Conservation (phyloP, 2,113 vertebrate genomes). For the Psammodynastes pulverulentus region DNA sequence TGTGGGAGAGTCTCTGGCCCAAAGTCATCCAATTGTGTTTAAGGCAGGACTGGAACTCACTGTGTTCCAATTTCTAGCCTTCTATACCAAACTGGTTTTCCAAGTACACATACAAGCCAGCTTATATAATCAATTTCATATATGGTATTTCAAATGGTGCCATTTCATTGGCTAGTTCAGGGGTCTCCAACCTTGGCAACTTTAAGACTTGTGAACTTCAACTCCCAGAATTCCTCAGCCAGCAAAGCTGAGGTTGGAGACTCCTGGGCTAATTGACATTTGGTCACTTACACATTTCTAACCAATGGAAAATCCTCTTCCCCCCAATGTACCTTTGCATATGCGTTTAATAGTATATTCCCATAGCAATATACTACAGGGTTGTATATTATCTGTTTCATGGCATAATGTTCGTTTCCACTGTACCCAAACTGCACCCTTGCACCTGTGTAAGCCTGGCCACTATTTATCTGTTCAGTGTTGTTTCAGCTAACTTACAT, state of each 20-base stretch:
- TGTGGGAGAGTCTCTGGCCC: neutral
- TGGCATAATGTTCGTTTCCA: neutral
- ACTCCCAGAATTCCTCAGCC: too few species aligned
- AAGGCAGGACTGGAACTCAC: neutral
- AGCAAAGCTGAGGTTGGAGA: too few species aligned
- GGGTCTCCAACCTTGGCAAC: too few species aligned
- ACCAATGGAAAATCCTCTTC: neutral
- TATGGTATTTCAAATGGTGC: neutral
- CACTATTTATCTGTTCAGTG: neutral
- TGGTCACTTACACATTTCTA: neutral
- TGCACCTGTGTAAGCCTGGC: neutral
- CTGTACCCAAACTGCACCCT: neutral
- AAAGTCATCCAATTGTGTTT: neutral
- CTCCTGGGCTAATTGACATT: neutral
- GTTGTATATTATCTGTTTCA: neutral
- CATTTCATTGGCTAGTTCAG: neutral
- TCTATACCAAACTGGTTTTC: neutral
- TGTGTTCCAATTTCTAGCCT: neutral
- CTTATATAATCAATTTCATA: neutral
- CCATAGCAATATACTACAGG: neutral
- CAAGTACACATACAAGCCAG: neutral
- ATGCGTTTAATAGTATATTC: neutral
- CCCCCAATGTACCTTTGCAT: neutral
- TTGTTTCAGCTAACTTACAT: neutral
- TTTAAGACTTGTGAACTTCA: too few species aligned